phyloP scores from a whole-genome alignment of 1,140 invertebrate species.

The Leptoteleia sp. region DNA sequence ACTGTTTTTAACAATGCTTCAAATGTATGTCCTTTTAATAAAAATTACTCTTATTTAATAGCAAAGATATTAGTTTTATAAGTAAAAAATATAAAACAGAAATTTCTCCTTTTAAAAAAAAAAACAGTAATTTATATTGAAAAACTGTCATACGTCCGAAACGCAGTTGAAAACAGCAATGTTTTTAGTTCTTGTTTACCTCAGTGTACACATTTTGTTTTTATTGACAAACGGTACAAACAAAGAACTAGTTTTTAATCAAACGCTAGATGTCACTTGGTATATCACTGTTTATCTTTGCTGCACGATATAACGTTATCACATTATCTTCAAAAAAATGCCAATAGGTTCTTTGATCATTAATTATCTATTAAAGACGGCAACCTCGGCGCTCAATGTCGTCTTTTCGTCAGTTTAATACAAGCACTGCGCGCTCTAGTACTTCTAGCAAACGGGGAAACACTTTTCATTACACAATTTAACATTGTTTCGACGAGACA shows the following conservation, averaged over 20 bases:
- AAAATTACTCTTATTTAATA: too few species aligned
- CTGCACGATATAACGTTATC: conserved; percentile 15
- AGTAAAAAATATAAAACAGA: too few species aligned
- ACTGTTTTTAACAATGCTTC: too few species aligned
- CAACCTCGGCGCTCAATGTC: conserved; percentile 23
- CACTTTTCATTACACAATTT: too few species aligned
- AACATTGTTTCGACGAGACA: conserved; percentile 17
- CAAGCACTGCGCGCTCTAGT: conserved; percentile 1
- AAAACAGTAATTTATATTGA: too few species aligned
- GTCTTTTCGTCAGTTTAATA: conserved; percentile 26
- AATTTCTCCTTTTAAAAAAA: too few species aligned
- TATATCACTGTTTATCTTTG: conserved; percentile 15
- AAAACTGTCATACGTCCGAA: too few species aligned
- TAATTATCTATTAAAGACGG: conserved; percentile 30
- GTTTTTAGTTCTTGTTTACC: too few species aligned
- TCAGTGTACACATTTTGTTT: too few species aligned
- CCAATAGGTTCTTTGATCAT: conserved; percentile 31
- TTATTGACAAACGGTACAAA: conserved; percentile 33
- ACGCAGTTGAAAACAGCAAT: too few species aligned
- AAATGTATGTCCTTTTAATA: too few species aligned
- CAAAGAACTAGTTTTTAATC: conserved; percentile 25
- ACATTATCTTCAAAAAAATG: conserved; percentile 42
- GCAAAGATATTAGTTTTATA: too few species aligned
- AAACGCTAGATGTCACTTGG: conserved; percentile 33
- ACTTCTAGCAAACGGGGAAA: conserved; percentile 1